Conservation (phyloP, 1,140 invertebrate genomes). For the Copidosoma floridanum region DNA sequence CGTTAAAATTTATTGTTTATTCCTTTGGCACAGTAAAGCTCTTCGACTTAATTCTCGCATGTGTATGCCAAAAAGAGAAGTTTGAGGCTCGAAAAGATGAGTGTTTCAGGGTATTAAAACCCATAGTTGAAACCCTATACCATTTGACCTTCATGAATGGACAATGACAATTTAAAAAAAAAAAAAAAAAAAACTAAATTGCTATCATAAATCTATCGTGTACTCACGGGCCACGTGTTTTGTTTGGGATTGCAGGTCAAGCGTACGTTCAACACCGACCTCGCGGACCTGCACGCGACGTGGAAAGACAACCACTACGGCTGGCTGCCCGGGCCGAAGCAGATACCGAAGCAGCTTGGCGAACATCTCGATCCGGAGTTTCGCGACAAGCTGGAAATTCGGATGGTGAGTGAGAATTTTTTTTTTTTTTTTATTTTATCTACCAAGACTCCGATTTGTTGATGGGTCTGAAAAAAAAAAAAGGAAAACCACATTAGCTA, state of each 20-base stretch:
- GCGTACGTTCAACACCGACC: constrained; percentile 56
- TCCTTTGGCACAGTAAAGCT: too few species aligned
- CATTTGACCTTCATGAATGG: too few species aligned
- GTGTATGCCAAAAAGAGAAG: too few species aligned
- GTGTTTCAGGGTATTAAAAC: too few species aligned
- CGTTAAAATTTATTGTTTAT: too few species aligned
- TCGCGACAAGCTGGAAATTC: constrained; percentile 54
- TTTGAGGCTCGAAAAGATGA: too few species aligned
- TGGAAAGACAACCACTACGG: constrained; percentile 57
- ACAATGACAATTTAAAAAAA: too few species aligned
- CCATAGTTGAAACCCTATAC: too few species aligned
- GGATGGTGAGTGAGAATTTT: constrained; percentile 37
- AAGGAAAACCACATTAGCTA: neutral
- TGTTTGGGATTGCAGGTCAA: constrained; percentile 50
- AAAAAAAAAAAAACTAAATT: too few species aligned
- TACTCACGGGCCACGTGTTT: neutral
- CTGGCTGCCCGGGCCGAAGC: constrained; percentile 55
- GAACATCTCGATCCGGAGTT: constrained; percentile 48
- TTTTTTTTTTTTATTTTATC: neutral
- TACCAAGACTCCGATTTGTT: too few species aligned
- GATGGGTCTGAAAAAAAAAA: neutral
- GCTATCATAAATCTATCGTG: too few species aligned
- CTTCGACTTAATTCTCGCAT: too few species aligned
- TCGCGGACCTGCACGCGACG: constrained; percentile 47
- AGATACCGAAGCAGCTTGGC: constrained; percentile 58